Conservation (phyloP, 1,140 invertebrate species). For the Drosophila oshimai region DNA sequence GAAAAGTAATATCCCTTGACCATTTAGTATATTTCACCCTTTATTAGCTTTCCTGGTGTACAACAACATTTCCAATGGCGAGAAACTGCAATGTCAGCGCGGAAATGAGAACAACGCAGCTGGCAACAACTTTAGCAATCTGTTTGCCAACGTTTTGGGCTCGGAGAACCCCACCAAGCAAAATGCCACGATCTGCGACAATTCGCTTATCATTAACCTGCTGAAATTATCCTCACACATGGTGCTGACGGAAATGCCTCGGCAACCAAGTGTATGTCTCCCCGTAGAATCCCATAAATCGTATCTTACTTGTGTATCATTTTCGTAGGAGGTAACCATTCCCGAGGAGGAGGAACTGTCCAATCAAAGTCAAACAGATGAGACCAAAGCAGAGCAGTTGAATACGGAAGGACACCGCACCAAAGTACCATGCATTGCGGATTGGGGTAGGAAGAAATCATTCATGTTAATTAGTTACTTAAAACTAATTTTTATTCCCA, state of each 20-base stretch:
- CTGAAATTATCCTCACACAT: slow-evolving; percentile 87
- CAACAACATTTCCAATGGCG: slow-evolving; percentile 85
- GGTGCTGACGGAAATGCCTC: slow-evolving; percentile 87
- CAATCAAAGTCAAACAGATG: slow-evolving; percentile 88
- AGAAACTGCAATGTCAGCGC: slow-evolving; percentile 85
- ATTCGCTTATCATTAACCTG: slow-evolving; percentile 87
- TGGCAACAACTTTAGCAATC: slow-evolving; percentile 85
- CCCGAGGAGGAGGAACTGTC: slow-evolving; percentile 76
- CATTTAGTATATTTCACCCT: background rate
- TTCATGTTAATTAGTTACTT: slow-evolving; percentile 57
- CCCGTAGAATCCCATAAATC: no score
- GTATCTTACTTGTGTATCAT: background rate
- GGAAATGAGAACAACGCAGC: slow-evolving; percentile 82
- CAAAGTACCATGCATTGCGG: slow-evolving; percentile 87
- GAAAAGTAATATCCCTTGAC: no score
- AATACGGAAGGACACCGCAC: slow-evolving; percentile 83
- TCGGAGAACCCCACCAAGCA: slow-evolving; percentile 84
- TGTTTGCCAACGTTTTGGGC: slow-evolving; percentile 88
- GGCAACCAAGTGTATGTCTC: slow-evolving; percentile 60
- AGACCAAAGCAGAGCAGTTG: slow-evolving; percentile 89
- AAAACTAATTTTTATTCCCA: background rate
- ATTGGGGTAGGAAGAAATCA: slow-evolving; percentile 83
- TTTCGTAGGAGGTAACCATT: slow-evolving; percentile 70
- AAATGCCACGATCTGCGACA: slow-evolving; percentile 85
- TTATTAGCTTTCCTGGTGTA: slow-evolving; percentile 84